Base-by-base conservation (phyloP, 2,888 invertebrate genomes). In the Teleiodes luculella region DNA sequence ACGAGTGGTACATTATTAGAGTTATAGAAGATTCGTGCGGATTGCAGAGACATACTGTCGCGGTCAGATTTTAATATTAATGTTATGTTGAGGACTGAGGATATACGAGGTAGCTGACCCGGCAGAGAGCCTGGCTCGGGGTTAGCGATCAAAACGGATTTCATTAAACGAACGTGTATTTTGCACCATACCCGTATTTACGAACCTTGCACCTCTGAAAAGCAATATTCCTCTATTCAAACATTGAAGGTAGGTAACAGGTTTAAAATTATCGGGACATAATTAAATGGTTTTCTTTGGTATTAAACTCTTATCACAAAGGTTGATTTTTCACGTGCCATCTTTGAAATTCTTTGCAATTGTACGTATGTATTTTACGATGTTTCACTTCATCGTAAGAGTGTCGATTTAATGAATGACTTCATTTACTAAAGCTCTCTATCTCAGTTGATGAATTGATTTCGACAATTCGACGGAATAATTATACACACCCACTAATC, bases 31-130 rank as follows among this genome's bases (percentile, higher is more conserved):
- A 60, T 64, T 61, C 55, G 58, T 61, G 56, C 55, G 59, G 58
- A 57, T 59, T 56, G 57, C 55, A 51, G 57, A 59, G 58, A 54
- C 57, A 61, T 64, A 57, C 58, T 63, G 64, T 65, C 65, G 65
- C 52, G 60, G 58, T 63, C 64, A 55, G 60, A 61, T 74, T n/a
- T 76, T 71, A 72, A 78, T 75, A 74, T 77, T 74, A 75, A 74
- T 74, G 69, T 67, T 67, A 68, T 68, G 68, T 65, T 67, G 62
- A 66, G 62, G 63, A 61, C 65, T 67, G 62, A 66, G 62, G 63
- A 61, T 68, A 60, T 57, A 59, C 55, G 53, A 57, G 57, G 55
- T 54, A 55, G 58, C 51, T 57, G 60, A 57, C 60, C 54, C 59
- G 57, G 55, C 61, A 64, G 63, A 56, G n/a, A 63, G 60, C 62